These are phyloP conservation scores for Acanthosepion lycidas DNA, from an alignment of 2,888 invertebrate genomes.

Conservation along the genomic window DNA sequence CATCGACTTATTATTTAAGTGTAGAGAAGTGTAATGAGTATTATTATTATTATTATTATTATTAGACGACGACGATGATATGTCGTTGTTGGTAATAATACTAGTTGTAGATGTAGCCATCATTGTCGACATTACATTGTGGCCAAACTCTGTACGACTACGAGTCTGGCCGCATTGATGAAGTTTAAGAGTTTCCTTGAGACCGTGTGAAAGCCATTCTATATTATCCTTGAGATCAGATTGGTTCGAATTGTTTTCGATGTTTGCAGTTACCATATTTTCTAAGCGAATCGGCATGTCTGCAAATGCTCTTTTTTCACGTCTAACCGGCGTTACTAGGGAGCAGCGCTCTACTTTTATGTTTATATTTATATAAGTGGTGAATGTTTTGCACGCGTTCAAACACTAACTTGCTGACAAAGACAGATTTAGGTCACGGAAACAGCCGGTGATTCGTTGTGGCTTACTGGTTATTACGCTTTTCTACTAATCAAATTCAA, in stretches of 20 bases:
- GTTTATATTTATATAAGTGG: background rate
- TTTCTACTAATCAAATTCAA: background rate
- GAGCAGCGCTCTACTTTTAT: conserved; percentile 38
- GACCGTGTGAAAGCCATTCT: conserved; percentile 22
- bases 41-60: background rate
- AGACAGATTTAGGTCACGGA: background rate
- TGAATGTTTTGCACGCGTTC: conserved; percentile 37
- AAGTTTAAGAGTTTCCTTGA: conserved; percentile 37
- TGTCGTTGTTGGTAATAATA: background rate
- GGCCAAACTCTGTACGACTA: background rate
- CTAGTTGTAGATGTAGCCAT: background rate
- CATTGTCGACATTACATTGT: conserved; percentile 23
- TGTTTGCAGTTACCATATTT: conserved; percentile 36
- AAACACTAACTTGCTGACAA: background rate
- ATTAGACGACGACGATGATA: background rate
- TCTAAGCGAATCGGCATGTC: conserved; percentile 42
- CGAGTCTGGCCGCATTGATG: background rate
- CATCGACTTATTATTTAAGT: background rate
- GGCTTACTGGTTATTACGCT: background rate
- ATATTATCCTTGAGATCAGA: conserved; percentile 38
- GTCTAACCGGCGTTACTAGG: conserved; percentile 40
- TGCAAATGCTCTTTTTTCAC: background rate
- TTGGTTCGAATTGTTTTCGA: background rate
- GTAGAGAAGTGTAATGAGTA: background rate
- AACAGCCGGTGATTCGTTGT: background rate